Evolutionary conservation across 2,888 invertebrate species (phyloP), one percentile per base, ranked within the genome.

Genomic region (Drosophila yooni): DNA sequence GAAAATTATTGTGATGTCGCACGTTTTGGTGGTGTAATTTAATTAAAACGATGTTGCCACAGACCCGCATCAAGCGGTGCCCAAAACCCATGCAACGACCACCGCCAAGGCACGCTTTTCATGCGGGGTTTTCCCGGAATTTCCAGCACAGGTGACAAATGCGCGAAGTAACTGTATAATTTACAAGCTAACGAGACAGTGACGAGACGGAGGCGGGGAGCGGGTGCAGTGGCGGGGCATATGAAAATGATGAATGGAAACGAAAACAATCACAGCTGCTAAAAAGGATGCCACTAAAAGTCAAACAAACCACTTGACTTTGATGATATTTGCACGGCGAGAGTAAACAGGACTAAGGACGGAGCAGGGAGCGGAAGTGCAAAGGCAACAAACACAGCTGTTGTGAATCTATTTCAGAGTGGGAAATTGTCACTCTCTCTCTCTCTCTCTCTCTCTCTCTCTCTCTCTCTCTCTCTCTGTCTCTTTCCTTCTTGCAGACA

Each of bases 91-190:
- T 25, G 4, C 25, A 46, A 21, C 60, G 71, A 76, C 76, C 76
- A 71, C 63, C 72, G 40, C 56, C 56, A 63, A 43, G 58, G 61
- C 70, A 83, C 67, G 83, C 68, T 73, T 73, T 82, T 75, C 77
- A 83, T 84, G 81, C 77, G 87, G 87, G 87, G 88, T 81, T 91
- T 91, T 91, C 91, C 91, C 85, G 82, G 91, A 91, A 91, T 91
- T 91, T 86, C 65, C 76, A 74, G 73, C 65, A 70, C 90, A 89
- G 85, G 88, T 88, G 82, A 81, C 75, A 73, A 72, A 80, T 85
- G 82, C 66, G 62, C 63, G 46, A 73, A 25, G 50, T 58, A 66
- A 74, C 54, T 51, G 34, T 57, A 57, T 70, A 68, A 79, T 78
- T 70, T 68, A 68, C 52, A 64, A 53, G 31, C n/a, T 21, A 29